Base-by-base conservation (phyloP, 2,797 vertebrate genomes). In the Brachyalestes nurse region DNA sequence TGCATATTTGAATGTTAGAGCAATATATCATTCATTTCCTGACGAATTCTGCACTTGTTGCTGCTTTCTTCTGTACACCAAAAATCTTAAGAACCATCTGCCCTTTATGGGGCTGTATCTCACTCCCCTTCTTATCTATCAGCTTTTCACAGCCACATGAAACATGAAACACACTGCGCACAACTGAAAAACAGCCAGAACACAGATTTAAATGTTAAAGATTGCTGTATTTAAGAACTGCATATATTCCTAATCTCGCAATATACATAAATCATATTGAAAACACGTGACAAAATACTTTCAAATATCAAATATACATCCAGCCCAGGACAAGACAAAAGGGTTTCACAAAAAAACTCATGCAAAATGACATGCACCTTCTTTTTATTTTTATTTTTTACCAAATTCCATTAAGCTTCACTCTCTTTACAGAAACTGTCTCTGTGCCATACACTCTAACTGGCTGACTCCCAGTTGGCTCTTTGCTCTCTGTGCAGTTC, bases 201-300 rank as follows among this genome's bases (percentile, higher is more conserved):
- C 16, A 74, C 16, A 51, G 34, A 67, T 73, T 8, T 16, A 53
- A 8, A 45, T 79, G 70, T 51, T 62, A 40, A 21, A 72, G 42
- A n/a, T 53, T 12, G 13, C 14, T 79, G 69, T 55, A 79, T 79
- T 71, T 53, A 71, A 34, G 67, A 61, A 38, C 28, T 78, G 66
- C 21, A 25, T 19, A 0, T 28, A 10, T 25, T 47, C 10, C 38
- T 4, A 45, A 71, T 19, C 34, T 51, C 23, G 51, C 25, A 34
- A 51, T 19, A 51, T 25, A 51, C 45, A 25, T 25, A 1, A 34
- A 72, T n/a, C 5, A 4, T 4, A 34, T 34, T 34, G 34, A 34
- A 34, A 34, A 34, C 53, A 23, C 61, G 49, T 10, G 21, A n/a
- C 16, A 69, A 23, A 53, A 53, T 9, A 38, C 19, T 55, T 13